phyloP scores from a whole-genome alignment of 64 coral and sea anemone species.

The Acropora yongei region DNA sequence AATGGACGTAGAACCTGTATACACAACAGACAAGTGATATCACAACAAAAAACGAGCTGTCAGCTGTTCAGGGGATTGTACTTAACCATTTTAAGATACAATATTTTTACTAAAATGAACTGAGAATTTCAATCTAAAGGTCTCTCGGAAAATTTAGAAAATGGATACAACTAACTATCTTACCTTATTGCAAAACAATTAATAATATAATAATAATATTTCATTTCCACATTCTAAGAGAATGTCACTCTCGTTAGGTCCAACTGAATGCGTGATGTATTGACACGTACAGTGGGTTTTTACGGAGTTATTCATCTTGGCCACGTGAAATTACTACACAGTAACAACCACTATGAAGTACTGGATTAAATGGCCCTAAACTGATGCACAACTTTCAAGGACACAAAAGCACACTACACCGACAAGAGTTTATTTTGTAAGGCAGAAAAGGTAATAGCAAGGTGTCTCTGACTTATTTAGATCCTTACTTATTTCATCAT shows the following conservation, averaged over 20 bases:
- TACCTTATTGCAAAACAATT: not conserved
- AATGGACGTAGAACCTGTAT: constrained; percentile 96
- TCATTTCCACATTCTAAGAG: not conserved
- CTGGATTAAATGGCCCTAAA: constrained; percentile 58
- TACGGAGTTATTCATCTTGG: constrained; percentile 55
- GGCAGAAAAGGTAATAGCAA: too few species aligned
- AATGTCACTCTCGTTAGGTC: constrained; percentile 67
- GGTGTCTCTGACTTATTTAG: too few species aligned
- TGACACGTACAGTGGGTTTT: constrained; percentile 55
- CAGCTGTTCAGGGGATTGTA: not conserved
- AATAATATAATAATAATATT: not conserved
- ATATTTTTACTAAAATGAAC: not conserved
- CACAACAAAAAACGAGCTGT: not conserved
- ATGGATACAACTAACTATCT: too few species aligned
- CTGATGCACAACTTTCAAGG: too few species aligned
- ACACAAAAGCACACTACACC: not conserved
- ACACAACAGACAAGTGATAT: not conserved
- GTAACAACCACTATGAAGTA: constrained; percentile 34
- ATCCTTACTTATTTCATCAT: too few species aligned
- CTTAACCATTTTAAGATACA: not conserved
- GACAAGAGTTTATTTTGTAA: too few species aligned
- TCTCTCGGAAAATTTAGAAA: not conserved
- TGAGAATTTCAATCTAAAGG: not conserved
- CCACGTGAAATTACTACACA: constrained; percentile 65
- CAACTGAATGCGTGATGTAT: constrained; percentile 33